Evolutionary conservation across 2,888 invertebrate genomes (phyloP), one percentile per base, ranked within the genome.

Genomic region (Coelinius sp.): DNA sequence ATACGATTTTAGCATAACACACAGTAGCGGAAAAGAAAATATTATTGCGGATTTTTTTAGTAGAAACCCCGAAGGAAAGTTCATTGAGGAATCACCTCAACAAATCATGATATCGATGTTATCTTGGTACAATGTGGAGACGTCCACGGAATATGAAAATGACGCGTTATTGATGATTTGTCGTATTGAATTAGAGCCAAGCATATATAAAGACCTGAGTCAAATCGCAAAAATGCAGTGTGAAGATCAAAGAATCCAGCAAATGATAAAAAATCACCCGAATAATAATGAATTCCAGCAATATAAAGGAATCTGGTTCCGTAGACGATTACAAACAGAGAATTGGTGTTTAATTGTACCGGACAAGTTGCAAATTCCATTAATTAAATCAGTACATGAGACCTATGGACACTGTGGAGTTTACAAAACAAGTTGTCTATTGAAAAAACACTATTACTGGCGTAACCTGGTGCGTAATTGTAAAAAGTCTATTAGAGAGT

Each of bases 1-100:
- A 56, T 83, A 78, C 68, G 65, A 76, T 49, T 82, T 77, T 59
- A 52, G n/a, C 0, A 52, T 82, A 0, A 68, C 73, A 35, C 68
- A 82, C 52, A 71, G 79, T 59, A 69, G 67, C n/a, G 82, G 82
- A 0, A 65, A 20, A 1, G 77, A 81, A 0, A 82, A 81, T 63
- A 52, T 79, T 0, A 76, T 76, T 2, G 79, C 78, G 0, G 80
- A 83, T 68, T 69, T 76, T 4, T 66, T 82, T 3, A 81, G 80
- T 8, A 38, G 82, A 2, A 78, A 73, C 1, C 41, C 44, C 0
- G 24, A 44, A 20, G 44, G 24, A 20, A 41, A 64, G 1, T 41
- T 64, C 20, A 7, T 35, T 0, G 5, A 14, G 5, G 17, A 62
- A 1, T n/a, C 14, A 12, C 17, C 17, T 38, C 0, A 22, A 64